A percentile compares a stretch with the other conserved stretches of the same genome.
Evolutionary conservation across 2,797 vertebrate species (phyloP).

Genomic region (Danionella dracula): DNA sequence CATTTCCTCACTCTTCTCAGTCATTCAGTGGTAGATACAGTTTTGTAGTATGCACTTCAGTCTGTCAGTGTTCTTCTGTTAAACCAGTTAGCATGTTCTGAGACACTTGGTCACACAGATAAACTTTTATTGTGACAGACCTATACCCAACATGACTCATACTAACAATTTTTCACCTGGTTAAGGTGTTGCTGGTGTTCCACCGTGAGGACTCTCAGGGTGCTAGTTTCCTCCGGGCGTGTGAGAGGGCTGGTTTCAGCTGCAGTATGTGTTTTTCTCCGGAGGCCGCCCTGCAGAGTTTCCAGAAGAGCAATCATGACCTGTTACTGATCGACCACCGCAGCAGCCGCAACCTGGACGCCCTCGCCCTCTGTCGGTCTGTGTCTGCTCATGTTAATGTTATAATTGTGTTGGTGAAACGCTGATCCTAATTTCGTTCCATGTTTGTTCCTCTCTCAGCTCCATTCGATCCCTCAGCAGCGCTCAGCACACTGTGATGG

Average conservation of each 20-base stretch:
- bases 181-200: conserved; percentile 98
- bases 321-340: conserved; percentile 96
- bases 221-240: conserved; percentile 89
- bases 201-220: conserved; percentile 97
- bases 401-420: no score
- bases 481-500: conserved; percentile 94
- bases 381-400: background rate
- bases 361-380: conserved; percentile 92
- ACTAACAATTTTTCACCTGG: no score
- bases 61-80: no score
- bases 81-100: no score
- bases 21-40: no score
- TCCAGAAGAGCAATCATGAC: conserved; percentile 91
- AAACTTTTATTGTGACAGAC: no score
- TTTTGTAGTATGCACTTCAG: no score
- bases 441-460: conserved; percentile 68
- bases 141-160: no score
- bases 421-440: no score
- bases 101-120: no score
- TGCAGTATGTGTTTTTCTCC: conserved; percentile 81
- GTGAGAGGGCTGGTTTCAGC: conserved; percentile 89
- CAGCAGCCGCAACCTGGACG: conserved; percentile 89
- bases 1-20: no score
- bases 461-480: conserved; percentile 87
- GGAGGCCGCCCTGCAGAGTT: conserved; percentile 84